A percentile compares a stretch with the other conserved stretches of the same genome.
Conservation (phyloP, 2,113 vertebrate species). For the Chloebia gouldiae region DNA sequence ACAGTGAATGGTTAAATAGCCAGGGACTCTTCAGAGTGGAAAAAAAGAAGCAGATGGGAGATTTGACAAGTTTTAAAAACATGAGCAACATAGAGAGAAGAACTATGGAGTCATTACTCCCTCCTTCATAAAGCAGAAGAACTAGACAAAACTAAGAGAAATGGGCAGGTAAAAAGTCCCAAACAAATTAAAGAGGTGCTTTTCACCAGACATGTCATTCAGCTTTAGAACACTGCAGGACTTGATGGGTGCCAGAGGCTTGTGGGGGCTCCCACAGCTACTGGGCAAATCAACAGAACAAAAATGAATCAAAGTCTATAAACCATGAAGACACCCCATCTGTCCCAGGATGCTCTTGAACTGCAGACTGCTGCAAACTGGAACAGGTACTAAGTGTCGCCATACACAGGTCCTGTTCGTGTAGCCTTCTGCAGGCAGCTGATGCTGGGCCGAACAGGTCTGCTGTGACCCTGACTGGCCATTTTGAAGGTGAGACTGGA, state of each 20-base stretch:
- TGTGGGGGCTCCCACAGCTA: not conserved
- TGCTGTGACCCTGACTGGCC: not conserved
- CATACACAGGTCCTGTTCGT: not conserved
- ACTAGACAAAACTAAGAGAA: not conserved
- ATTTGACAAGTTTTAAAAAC: not conserved
- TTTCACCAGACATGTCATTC: not conserved
- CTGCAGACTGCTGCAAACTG: not conserved
- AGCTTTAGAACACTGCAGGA: not conserved
- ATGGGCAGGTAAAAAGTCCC: not conserved
- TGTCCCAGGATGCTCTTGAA: not conserved
- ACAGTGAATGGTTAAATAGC: not conserved
- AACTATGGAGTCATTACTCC: not conserved
- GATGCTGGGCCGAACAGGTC: not conserved
- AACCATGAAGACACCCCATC: not conserved
- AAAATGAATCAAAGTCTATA: not conserved
- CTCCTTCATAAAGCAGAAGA: not conserved
- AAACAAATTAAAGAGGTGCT: not conserved
- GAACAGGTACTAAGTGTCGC: not conserved
- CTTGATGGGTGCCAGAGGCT: not conserved
- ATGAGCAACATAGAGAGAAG: not conserved
- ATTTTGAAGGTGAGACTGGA: not conserved
- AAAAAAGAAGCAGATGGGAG: not conserved
- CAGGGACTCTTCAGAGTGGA: not conserved
- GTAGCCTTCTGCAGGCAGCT: not conserved
- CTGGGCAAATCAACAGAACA: not conserved